Percentiles rank a stretch among this genome's conserved stretches.
These are phyloP conservation scores for Musca vetustissima DNA, from an alignment of 1,140 invertebrate genomes.

Conservation along the genomic window DNA sequence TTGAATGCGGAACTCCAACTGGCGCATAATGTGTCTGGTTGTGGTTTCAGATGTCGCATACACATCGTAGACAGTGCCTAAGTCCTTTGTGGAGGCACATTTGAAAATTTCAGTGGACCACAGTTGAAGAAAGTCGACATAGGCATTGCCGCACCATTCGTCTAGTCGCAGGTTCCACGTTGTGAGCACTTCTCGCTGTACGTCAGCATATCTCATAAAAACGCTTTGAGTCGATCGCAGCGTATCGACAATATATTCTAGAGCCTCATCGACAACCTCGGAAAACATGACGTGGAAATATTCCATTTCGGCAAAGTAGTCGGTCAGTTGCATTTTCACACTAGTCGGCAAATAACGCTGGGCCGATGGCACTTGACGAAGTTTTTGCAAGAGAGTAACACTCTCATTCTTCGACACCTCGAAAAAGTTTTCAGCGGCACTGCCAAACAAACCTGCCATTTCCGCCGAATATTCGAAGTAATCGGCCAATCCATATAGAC, in stretches of 20 bases:
- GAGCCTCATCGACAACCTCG: slow-evolving; percentile 42
- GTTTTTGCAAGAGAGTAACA: slow-evolving; percentile 36
- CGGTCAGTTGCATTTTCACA: slow-evolving; percentile 39
- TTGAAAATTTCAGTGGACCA: slow-evolving; percentile 41
- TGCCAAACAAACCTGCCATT: slow-evolving; percentile 31
- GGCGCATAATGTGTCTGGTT: slow-evolving; percentile 41
- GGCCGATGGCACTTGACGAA: slow-evolving; percentile 41
- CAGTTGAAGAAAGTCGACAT: slow-evolving; percentile 41
- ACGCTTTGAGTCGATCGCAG: slow-evolving; percentile 32
- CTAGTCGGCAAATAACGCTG: slow-evolving; percentile 30
- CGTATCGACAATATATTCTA: slow-evolving; percentile 40
- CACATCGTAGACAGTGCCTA: slow-evolving; percentile 38
- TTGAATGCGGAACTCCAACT: slow-evolving; percentile 47
- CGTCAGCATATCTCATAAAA: slow-evolving; percentile 40
- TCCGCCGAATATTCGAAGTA: slow-evolving; percentile 38
- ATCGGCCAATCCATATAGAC: slow-evolving; percentile 32
- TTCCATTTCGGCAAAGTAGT: slow-evolving; percentile 51
- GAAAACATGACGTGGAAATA: slow-evolving; percentile 46
- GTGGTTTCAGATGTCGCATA: slow-evolving; percentile 42
- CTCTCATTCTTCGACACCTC: slow-evolving; percentile 41
- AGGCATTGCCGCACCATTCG: slow-evolving; percentile 36
- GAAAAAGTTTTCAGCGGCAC: slow-evolving; percentile 34
- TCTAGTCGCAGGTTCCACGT: slow-evolving; percentile 39
- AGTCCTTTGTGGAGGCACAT: slow-evolving; percentile 34
- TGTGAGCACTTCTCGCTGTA: slow-evolving; percentile 34